Evolutionary conservation across 2,888 invertebrate genomes (phyloP).

Genomic region (Syritta pipiens): DNA sequence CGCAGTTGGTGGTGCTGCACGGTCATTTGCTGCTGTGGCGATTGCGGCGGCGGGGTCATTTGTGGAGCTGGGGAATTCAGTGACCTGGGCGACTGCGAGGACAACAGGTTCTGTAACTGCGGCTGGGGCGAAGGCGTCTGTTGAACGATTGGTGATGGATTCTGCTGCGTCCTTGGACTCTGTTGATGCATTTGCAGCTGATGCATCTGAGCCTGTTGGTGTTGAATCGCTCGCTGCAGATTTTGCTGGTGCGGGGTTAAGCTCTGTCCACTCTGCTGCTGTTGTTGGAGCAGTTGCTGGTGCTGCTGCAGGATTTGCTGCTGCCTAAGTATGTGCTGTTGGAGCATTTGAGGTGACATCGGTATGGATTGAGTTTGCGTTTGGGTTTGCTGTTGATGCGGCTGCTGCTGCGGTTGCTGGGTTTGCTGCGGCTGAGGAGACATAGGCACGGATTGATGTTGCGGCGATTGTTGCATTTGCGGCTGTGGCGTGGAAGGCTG

Average conservation of each 20-base stretch:
- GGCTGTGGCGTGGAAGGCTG: constrained; percentile 72
- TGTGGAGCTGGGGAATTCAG: constrained; percentile 78
- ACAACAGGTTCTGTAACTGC: constrained; percentile 75
- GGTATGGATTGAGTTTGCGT: constrained; percentile 74
- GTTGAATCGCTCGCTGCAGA: constrained; percentile 82
- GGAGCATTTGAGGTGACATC: constrained; percentile 74
- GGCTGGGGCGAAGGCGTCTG: constrained; percentile 76
- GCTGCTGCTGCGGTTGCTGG: constrained; percentile 73
- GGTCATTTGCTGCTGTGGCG: constrained; percentile 73
- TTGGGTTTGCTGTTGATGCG: constrained; percentile 73
- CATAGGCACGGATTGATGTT: constrained; percentile 70
- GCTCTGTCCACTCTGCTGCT: constrained; percentile 75
- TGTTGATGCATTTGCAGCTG: constrained; percentile 75
- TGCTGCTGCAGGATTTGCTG: constrained; percentile 76
- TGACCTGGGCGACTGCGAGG: constrained; percentile 77
- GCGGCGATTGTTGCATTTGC: constrained; percentile 73
- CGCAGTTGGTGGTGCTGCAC: constrained; percentile 75
- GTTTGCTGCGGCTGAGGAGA: constrained; percentile 72
- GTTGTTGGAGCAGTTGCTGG: constrained; percentile 74
- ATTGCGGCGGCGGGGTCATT: constrained; percentile 79
- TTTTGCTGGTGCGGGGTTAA: constrained; percentile 75
- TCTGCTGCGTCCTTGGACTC: constrained; percentile 77
- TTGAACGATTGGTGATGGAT: constrained; percentile 76
- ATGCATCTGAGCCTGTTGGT: constrained; percentile 80
- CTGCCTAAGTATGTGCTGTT: constrained; percentile 74